Base-by-base conservation (phyloP, 2,888 invertebrate species). In the Spialia ferax region DNA sequence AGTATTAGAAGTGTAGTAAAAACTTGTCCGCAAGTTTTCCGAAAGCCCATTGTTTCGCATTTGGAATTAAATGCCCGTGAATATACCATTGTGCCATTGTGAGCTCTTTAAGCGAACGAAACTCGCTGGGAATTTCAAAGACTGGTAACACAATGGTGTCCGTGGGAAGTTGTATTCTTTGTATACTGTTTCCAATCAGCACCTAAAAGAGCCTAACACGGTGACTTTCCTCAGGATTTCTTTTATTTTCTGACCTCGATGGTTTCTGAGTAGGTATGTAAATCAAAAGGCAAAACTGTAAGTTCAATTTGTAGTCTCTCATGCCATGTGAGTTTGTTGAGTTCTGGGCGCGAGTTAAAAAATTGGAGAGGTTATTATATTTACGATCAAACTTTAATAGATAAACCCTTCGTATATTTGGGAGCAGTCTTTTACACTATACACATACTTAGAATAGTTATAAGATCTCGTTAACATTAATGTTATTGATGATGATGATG, bases 51-150 rank as follows among this genome's bases (percentile, higher is more conserved):
- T 56, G 56, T 56, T 56, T 56, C 35, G 18, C 15, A 56, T 56
- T 56, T 15, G 56, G 38, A 38, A 57, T 57, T 57, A 57, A 38
- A 57, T 20, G 57, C 35, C 56, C 11, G 56, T 32, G 56, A 56
- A 56, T 45, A 45, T 45, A 45, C 22, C 52, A 52, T 52, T 52
- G 52, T 23, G 23, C 23, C 10, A 52, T 23, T 52, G 50, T 52
- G 50, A 13, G 50, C 22, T 23, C 50, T 45, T 45, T 45, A 45
- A 45, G 18, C 15, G 18, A 45, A 45, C 20, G 45, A 45, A 45
- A 45, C 45, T 45, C 20, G 45, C 3, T 45, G 45, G 6, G 45
- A 45, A 45, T 45, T 45, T 45, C 45, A 45, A 45, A 45, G 45
- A 18, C 45, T 45, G 45, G 18, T 18, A 45, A 45, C 45, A 20